Evolutionary conservation across 2,797 vertebrate species (phyloP), one percentile per base, ranked within the genome.

Genomic region (Sebastes oblongus): DNA sequence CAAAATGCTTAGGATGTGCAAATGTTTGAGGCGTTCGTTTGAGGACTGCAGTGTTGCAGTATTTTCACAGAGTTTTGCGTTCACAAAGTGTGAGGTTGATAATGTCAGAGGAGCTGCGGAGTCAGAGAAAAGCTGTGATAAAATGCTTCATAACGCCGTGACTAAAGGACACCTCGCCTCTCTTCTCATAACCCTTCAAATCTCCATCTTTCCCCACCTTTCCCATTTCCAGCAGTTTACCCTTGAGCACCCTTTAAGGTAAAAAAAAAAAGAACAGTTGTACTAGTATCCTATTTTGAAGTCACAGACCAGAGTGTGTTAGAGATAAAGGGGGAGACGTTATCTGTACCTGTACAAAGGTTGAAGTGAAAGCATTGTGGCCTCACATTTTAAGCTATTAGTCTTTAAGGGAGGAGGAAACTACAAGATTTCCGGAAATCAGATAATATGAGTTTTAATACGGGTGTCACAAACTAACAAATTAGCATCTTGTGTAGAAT

Each of bases 61-160:
- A 89, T 82, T 86, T 85, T 68, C 60, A 68, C 58, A 62, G 65
- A 75, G 79, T 84, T 92, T 82, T 81, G 69, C 85, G 81, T 88
- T 83, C 75, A 80, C 74, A 87, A 82, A 81, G 79, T 65, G 76
- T 67, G 72, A 83, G 86, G 82, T 80, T 92, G 88, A 91, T 87
- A 88, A 91, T 91, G 92, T 91, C 91, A 91, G 65, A 78, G 79
- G 85, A 90, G 82, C 82, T 86, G 83, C 83, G 76, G 86, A 81
- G 68, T 87, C 74, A 73, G 80, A 84, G 81, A 58, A 79, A 87
- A 81, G 75, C 84, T 83, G 80, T 72, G 88, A 90, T 92, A 87
- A 93, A 92, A 93, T 90, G 88, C 87, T 86, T 87, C 83, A 85
- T 91, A 89, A 93, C 83, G 84, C 86, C 8, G 72, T 90, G 91